These are phyloP conservation scores for Etheostoma spectabile DNA, from an alignment of 2,113 vertebrate genomes.

Conservation along the genomic window DNA sequence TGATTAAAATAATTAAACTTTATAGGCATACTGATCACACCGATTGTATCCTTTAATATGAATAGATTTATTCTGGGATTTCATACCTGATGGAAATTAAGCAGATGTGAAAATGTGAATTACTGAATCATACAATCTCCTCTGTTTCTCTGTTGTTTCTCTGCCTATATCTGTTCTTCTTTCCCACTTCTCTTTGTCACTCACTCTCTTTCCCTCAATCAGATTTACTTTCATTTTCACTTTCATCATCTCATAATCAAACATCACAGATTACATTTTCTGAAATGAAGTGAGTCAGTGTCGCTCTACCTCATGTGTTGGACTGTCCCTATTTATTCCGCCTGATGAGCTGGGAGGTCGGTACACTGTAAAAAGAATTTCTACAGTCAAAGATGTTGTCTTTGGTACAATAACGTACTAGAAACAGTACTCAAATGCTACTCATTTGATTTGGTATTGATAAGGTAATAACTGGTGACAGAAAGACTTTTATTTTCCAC, in stretches of 20 bases:
- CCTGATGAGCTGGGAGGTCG: constrained; percentile 13
- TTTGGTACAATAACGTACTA: background rate
- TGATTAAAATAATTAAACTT: background rate
- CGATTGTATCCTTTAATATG: constrained; percentile 34
- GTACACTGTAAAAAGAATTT: constrained; percentile 41
- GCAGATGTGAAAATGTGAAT: constrained; percentile 32
- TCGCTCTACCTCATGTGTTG: constrained; percentile 20
- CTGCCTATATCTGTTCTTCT: background rate
- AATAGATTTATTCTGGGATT: constrained; percentile 34
- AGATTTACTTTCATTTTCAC: constrained; percentile 55
- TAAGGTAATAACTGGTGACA: no score
- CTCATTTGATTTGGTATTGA: background rate
- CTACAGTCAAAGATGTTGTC: background rate
- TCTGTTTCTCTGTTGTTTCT: background rate
- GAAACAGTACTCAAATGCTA: background rate
- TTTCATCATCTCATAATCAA: constrained; percentile 51
- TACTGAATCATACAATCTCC: background rate
- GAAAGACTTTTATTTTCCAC: no score
- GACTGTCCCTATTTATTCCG: constrained; percentile 38
- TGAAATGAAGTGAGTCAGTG: constrained; percentile 40
- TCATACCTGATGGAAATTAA: constrained; percentile 33
- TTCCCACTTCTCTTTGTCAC: background rate
- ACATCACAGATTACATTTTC: constrained; percentile 53
- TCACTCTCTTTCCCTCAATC: constrained; percentile 15
- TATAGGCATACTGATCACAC: constrained; percentile 29